These are phyloP conservation scores for Teleopsis dalmanni DNA, from an alignment of 1,140 invertebrate genomes.

Conservation along the genomic window DNA sequence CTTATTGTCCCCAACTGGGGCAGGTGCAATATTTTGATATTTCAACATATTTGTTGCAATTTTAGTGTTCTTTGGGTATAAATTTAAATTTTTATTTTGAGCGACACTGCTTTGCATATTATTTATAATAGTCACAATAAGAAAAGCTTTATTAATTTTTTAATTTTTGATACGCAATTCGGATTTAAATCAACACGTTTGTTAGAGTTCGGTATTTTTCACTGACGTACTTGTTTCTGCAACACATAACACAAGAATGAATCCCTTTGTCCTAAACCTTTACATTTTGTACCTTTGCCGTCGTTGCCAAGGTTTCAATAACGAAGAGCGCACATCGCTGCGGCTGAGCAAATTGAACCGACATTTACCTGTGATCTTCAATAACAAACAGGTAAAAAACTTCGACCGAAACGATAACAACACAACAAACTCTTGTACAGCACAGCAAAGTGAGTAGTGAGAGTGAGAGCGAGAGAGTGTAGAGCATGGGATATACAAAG, in stretches of 20 bases:
- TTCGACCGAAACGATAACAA: too few species aligned
- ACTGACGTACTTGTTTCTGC: conserved; percentile 13
- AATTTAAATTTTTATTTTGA: background rate
- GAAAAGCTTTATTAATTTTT: background rate
- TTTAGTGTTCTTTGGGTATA: background rate
- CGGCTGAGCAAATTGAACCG: background rate
- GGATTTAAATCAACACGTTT: background rate
- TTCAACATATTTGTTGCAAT: conserved; percentile 10
- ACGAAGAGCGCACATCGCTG: background rate
- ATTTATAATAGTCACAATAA: too few species aligned
- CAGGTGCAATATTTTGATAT: conserved; percentile 10
- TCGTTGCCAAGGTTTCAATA: conserved; percentile 9
- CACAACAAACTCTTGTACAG: too few species aligned
- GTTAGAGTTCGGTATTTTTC: background rate
- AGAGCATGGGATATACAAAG: too few species aligned
- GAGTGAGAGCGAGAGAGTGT: too few species aligned
- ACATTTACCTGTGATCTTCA: conserved; percentile 10
- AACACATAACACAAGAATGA: conserved; percentile 20
- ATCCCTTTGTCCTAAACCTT: conserved; percentile 24
- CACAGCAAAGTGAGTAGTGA: too few species aligned
- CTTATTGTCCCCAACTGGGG: conserved; percentile 18
- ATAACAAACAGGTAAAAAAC: conserved; percentile 3
- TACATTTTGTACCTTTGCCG: conserved; percentile 19
- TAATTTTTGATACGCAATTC: background rate
- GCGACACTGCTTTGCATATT: conserved; percentile 1